Evolutionary conservation across 2,113 vertebrate species (phyloP).

Genomic region (Tenebrosternarchus preto): DNA sequence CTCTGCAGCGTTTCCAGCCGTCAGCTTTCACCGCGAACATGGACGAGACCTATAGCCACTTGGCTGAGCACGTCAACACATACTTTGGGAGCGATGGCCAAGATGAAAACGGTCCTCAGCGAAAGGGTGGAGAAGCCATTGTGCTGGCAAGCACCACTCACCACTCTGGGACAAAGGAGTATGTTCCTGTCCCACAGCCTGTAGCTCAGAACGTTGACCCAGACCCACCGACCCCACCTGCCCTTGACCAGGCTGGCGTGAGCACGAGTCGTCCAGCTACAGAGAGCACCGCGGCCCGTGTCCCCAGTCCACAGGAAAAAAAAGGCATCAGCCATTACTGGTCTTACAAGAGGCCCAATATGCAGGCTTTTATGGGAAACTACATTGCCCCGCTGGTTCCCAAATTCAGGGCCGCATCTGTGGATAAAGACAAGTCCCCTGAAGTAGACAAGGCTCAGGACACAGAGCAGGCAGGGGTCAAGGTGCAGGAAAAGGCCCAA

Average conservation of each 20-base stretch:
- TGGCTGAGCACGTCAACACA: conserved; percentile 86
- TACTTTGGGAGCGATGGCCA: conserved; percentile 76
- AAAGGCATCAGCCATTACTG: conserved; percentile 89
- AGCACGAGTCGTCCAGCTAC: neutral
- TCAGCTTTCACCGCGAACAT: conserved; percentile 80
- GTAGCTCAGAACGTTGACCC: conserved; percentile 43
- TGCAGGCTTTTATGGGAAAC: conserved; percentile 91
- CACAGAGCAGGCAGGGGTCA: conserved; percentile 51
- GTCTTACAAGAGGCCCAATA: conserved; percentile 85
- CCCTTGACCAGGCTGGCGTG: conserved; percentile 30
- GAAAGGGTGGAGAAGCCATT: conserved; percentile 48
- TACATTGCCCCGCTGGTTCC: conserved; percentile 91
- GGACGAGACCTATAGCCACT: conserved; percentile 85
- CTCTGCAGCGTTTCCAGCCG: conserved; percentile 77
- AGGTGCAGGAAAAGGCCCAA: conserved; percentile 75
- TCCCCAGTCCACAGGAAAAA: conserved; percentile 73
- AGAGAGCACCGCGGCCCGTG: conserved; percentile 15
- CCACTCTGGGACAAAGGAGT: conserved; percentile 24
- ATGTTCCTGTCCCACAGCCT: conserved; percentile 53
- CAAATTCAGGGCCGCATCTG: conserved; percentile 79
- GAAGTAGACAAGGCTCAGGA: conserved; percentile 52
- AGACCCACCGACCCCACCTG: conserved; percentile 32
- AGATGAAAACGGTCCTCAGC: conserved; percentile 57
- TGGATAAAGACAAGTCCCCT: conserved; percentile 62
- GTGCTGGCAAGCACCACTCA: neutral